These are phyloP conservation scores for Crax fasciolata DNA, from an alignment of 2,797 vertebrate genomes.

Conservation along the genomic window DNA sequence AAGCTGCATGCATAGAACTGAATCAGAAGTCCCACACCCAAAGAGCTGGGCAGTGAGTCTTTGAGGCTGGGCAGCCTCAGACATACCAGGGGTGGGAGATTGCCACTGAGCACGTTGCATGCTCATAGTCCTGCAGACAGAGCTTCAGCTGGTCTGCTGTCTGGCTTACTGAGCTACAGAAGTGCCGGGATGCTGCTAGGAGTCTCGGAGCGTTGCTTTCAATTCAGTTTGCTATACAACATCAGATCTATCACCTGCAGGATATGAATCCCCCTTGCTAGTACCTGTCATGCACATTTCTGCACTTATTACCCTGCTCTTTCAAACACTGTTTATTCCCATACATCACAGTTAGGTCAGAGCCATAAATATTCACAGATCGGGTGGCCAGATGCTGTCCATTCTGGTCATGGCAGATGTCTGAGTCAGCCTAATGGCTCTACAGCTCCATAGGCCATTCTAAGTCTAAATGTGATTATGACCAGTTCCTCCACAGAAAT, in stretches of 20 bases:
- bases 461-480: constrained; percentile 9
- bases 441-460: background rate
- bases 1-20: background rate
- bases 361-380: background rate
- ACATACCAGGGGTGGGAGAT: background rate
- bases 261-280: background rate
- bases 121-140: background rate
- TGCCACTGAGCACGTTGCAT: background rate
- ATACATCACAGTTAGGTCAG: background rate
- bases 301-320: background rate
- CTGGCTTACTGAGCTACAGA: background rate
- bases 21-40: background rate
- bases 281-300: background rate
- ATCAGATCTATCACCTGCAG: background rate
- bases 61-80: background rate
- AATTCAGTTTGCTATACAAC: background rate
- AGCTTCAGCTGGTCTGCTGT: accelerated
- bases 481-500: constrained; percentile 48
- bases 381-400: background rate
- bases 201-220: background rate
- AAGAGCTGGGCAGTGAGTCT: background rate
- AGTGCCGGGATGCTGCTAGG: background rate
- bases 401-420: constrained; percentile 55
- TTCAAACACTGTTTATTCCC: background rate
- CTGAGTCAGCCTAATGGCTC: constrained; percentile 56